These are phyloP conservation scores for Upupa epops DNA, from an alignment of 2,113 vertebrate species.

Conservation along the genomic window DNA sequence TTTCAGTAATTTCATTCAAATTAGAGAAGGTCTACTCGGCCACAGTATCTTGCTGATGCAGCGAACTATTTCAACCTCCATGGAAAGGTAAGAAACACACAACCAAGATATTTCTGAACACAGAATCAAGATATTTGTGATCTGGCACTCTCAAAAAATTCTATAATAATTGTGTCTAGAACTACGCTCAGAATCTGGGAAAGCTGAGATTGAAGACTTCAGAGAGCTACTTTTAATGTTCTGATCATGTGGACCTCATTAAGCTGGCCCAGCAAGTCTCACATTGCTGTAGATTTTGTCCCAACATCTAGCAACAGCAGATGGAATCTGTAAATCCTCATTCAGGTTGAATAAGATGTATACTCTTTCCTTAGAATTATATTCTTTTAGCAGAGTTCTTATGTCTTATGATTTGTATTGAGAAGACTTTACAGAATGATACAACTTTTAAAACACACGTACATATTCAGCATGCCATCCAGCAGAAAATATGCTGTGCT, in stretches of 20 bases:
- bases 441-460: background rate
- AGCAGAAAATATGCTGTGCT: background rate
- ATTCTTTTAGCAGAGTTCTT: background rate
- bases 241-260: background rate
- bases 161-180: background rate
- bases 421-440: background rate
- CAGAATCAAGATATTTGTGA: background rate
- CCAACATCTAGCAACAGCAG: background rate
- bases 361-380: background rate
- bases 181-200: background rate
- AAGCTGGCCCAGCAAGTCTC: background rate
- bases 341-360: background rate
- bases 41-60: background rate
- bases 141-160: background rate
- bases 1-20: background rate
- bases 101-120: background rate
- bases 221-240: background rate
- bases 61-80: background rate
- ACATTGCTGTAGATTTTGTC: background rate
- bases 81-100: background rate
- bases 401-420: background rate
- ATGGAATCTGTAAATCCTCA: background rate
- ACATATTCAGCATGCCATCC: background rate
- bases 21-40: background rate
- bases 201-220: background rate